Base-by-base conservation (phyloP, 2,888 invertebrate genomes). In the Notodonta ziczac region DNA sequence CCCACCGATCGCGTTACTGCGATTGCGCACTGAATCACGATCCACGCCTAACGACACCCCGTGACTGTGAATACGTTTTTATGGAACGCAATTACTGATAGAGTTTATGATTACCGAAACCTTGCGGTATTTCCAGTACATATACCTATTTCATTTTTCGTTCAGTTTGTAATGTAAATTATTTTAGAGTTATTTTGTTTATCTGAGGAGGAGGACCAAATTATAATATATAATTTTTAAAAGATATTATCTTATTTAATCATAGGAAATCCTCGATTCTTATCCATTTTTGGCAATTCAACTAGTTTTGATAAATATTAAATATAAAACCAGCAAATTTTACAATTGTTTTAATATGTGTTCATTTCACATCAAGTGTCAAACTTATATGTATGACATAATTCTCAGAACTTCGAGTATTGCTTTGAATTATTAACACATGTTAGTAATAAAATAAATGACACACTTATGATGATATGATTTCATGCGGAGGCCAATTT, bases 1-100 rank as follows among this genome's bases (percentile, higher is more conserved):
- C 91, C 91, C 90, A 88, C 87, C 61, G 86, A 87, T 91, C 83
- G 70, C 58, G 72, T 90, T 90, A 83, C 90, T 72, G 59, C 72
- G 77, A 81, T 81, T 80, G 72, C 72, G 62, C 66, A 70, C 72
- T 72, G 69, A 68, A 59, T 69, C 75, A 76, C 52, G 7, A 57
- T 58, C 62, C 60, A 53, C 32, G 57, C 60, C 35, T 40, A 51
- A 40, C 50, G 51, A 60, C 24, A 56, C 12, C 50, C 16, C 52
- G 52, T 52, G 32, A 32, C 32, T 35, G 32, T 32, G 32, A 12
- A 32, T 1, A 50, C n/a, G 48, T 52, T 52, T 52, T 52, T 52
- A 32, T 52, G 16, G 9, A 52, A 16, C 10, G 32, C 52, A 52
- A 52, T 52, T 10, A 46, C 46, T 46, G 46, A 46, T 46, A 46